Evolutionary conservation across 2,113 vertebrate species (phyloP).

Genomic region (human (Homo sapiens)): GRCh38 chr17:14578001-14578500

Average conservation of each 20-base stretch:
- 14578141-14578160: not conserved
- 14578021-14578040: too few relatives aligned
- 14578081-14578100: not conserved
- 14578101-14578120: not conserved
- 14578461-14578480: not conserved
- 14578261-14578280: not conserved
- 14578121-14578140: not conserved
- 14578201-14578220: not conserved
- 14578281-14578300: not conserved
- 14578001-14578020: not conserved
- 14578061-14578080: not conserved
- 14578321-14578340: not conserved
- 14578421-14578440: not conserved
- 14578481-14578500: not conserved
- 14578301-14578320: not conserved
- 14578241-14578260: not conserved
- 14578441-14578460: not conserved
- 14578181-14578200: not conserved
- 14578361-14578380: slow-evolving; percentile 13
- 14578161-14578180: not conserved
- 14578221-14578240: not conserved
- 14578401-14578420: not conserved
- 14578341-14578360: not conserved
- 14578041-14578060: not conserved
- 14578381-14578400: not conserved